phyloP scores from a whole-genome alignment of 2,113 vertebrate genomes.

The Bostrychus sinensis region DNA sequence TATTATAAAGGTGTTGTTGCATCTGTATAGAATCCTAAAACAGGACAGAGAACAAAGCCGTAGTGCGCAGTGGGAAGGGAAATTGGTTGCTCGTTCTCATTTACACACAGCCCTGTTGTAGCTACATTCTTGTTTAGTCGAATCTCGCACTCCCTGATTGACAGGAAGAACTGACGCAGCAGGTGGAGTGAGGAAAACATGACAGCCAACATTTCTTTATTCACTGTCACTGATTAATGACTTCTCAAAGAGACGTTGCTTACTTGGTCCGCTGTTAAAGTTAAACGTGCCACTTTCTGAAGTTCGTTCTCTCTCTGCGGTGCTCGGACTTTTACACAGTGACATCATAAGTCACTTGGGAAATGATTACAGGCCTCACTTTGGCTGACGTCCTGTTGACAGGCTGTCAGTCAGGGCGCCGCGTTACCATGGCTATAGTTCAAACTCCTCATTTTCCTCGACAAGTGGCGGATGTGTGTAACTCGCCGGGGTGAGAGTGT shows the following conservation, averaged over 20 bases:
- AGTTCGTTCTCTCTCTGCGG: background rate
- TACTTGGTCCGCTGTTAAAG: background rate
- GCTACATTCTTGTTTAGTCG: background rate
- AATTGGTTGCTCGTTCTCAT: too few relatives aligned
- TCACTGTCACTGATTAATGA: conserved; percentile 2
- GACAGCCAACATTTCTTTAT: conserved; percentile 5
- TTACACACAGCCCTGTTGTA: background rate
- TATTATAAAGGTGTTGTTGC: too few relatives aligned
- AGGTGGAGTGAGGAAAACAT: background rate
- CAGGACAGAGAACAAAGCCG: too few relatives aligned
- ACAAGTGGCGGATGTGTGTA: conserved; percentile 36
- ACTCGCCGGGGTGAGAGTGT: conserved; percentile 37
- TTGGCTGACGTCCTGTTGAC: conserved; percentile 53
- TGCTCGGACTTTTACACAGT: background rate
- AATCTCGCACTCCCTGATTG: background rate
- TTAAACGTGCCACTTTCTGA: background rate
- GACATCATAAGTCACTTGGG: background rate
- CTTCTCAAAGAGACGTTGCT: conserved; percentile 13
- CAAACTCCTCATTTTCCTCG: conserved; percentile 19
- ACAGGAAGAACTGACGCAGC: background rate
- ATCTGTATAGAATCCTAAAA: too few relatives aligned
- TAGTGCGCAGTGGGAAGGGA: too few relatives aligned
- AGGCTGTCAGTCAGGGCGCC: background rate
- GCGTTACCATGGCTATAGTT: conserved; percentile 40
- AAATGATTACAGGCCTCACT: conserved; percentile 17